Percentiles rank a stretch among this genome's conserved stretches.
These are phyloP conservation scores for Tenebrio molitor DNA, from an alignment of 1,140 invertebrate species.

Conservation along the genomic window DNA sequence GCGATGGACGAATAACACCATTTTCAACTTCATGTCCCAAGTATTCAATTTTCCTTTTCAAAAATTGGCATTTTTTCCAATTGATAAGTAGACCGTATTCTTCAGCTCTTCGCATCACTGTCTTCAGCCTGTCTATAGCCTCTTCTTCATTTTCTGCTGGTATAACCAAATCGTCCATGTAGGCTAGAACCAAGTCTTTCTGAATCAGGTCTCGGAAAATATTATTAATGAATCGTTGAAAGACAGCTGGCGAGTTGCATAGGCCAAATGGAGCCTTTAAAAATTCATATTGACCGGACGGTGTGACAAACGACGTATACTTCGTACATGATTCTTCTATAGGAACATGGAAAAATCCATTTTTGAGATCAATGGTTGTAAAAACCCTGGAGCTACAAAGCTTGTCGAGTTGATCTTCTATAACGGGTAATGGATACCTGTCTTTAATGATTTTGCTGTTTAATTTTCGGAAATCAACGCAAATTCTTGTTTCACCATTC, in stretches of 20 bases:
- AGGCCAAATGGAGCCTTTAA: constrained; percentile 58
- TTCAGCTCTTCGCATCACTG: constrained; percentile 51
- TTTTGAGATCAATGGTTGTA: constrained; percentile 59
- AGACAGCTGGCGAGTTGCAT: constrained; percentile 49
- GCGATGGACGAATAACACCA: constrained; percentile 50
- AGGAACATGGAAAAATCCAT: constrained; percentile 63
- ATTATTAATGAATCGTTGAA: constrained; percentile 52
- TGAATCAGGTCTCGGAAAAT: constrained; percentile 57
- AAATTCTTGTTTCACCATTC: constrained; percentile 63
- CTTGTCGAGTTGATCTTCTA: constrained; percentile 55
- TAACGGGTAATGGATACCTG: constrained; percentile 59
- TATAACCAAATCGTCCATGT: constrained; percentile 58
- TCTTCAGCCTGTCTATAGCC: constrained; percentile 44
- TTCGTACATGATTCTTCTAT: constrained; percentile 56
- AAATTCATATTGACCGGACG: constrained; percentile 58
- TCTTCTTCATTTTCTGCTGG: constrained; percentile 46
- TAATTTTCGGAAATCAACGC: constrained; percentile 68
- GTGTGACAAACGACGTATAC: constrained; percentile 58
- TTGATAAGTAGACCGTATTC: constrained; percentile 44
- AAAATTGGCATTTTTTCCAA: constrained; percentile 36
- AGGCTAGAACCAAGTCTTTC: constrained; percentile 1
- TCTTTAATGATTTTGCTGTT: constrained; percentile 65
- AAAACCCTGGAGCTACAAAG: constrained; percentile 53
- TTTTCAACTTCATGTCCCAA: constrained; percentile 56
- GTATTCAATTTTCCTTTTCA: constrained; percentile 46